Evolutionary conservation across 2,113 vertebrate genomes (phyloP), one percentile per base, ranked within the genome.

Genomic region (Cyanoliseus patagonus): DNA sequence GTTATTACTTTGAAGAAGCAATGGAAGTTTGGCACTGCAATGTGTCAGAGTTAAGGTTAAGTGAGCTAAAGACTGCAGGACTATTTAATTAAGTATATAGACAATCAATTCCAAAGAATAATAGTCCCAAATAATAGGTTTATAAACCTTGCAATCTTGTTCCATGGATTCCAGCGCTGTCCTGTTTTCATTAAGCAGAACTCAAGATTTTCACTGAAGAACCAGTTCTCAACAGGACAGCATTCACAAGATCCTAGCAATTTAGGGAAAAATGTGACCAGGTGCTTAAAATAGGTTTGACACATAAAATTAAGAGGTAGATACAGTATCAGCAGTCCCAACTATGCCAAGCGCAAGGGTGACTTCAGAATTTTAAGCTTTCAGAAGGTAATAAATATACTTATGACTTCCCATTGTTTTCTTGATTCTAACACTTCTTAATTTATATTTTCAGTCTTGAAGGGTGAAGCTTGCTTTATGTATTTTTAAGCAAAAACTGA

Each of bases 51-150:
- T 46, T 46, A 63, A 88, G 55, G 75, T 67, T 93, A 95, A 88
- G 42, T 59, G 80, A 88, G 63, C n/a, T 78, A 30, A 90, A 78
- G 37, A 46, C 76, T 53, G 19, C 37, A 83, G 46, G 51, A 23
- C 49, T 70, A 59, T 68, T 92, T 94, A 80, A 92, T 93, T 88
- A 83, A 85, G 57, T 83, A 97, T 79, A 88, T 33, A 83, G 39
- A 53, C 3, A 2, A 77, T 77, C 79, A 86, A 46, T 93, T 83
- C 86, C 63, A 69, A 73, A 74, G 53, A 69, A 66, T 81, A 88
- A 63, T 19, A 63, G 30, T 83, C 37, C 68, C 68, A 81, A 90
- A 75, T 81, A 86, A 41, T 10, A 59, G 14, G 20, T 66, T 92
- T 88, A 77, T 69, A 92, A 95, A 25, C 25, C 25, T 80, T 83